Evolutionary conservation across 2,113 vertebrate species (phyloP), one percentile per base, ranked within the genome.

Genomic region (Pseudorasbora parva): DNA sequence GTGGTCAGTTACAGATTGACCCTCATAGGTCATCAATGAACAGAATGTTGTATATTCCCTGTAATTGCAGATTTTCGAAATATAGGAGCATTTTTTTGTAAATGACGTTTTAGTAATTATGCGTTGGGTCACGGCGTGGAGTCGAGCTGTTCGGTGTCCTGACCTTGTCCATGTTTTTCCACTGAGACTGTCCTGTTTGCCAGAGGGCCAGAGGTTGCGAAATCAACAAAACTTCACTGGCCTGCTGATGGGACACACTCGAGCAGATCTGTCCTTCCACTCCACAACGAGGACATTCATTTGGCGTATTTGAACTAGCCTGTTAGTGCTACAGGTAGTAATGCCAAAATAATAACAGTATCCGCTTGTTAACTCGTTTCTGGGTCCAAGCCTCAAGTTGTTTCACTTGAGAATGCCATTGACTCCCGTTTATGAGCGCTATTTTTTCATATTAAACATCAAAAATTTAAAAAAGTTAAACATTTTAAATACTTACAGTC

Each of bases 91-190:
- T 30, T 75, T 74, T 86, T 72, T 62, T 56, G 45, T 77, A 66
- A 81, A 27, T 47, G n/a, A 45, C 78, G 33, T 82, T 83, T 71
- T 54, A 80, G 73, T 45, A 74, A 69, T 81, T 51, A 47, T 73
- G 81, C 82, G 81, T 87, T 49, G 43, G 81, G 86, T 81, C 64
- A 71, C 57, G 75, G n/a, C n/a, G 54, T 86, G 23, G 33, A 47
- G 71, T 71, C 47, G 37, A 72, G 69, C 57, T 72, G 66, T 84
- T 86, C 11, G 49, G 62, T 78, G n/a, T 83, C 75, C 71, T 87
- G 84, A 87, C 84, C 84, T 86, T 86, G 78, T 76, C 30, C 59
- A 27, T 78, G 66, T 57, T 78, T 59, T 77, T 80, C 68, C 57
- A 80, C 51, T 68, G 64, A 49, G 37, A 10, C 57, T 45, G 23